A percentile compares a stretch with the other conserved stretches of the same genome.
These are phyloP conservation scores for Cerastis leucographa DNA, from an alignment of 2,888 invertebrate species.

Conservation along the genomic window DNA sequence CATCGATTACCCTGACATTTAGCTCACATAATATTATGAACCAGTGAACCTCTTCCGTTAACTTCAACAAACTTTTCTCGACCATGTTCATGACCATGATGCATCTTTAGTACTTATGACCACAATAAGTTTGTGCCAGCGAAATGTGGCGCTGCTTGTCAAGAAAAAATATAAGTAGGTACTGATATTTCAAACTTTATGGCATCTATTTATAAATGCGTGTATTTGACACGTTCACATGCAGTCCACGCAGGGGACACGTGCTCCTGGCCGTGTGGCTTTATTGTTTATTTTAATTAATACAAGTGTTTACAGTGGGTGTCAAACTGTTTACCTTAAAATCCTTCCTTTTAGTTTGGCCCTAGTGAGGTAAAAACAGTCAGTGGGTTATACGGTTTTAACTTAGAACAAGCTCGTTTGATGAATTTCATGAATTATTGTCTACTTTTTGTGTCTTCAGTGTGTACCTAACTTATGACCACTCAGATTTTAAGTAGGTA, in stretches of 20 bases:
- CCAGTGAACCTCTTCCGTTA: constrained; percentile 16
- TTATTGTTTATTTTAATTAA: constrained; percentile 27
- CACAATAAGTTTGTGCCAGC: neutral
- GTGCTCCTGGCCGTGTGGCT: constrained; percentile 20
- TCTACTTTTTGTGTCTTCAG: neutral
- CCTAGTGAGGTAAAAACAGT: neutral
- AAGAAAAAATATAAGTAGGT: too few species aligned
- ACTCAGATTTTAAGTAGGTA: neutral
- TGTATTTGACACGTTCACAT: constrained; percentile 34
- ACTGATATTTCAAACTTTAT: too few species aligned
- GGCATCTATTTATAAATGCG: constrained; percentile 42
- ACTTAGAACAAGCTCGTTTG: neutral
- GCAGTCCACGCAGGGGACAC: constrained; percentile 37
- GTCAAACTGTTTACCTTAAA: neutral
- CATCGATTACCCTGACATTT: constrained; percentile 13
- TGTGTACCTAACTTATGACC: neutral
- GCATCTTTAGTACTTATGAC: neutral
- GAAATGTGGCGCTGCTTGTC: neutral
- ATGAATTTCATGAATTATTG: neutral
- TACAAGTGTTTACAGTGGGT: neutral
- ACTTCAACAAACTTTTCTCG: neutral
- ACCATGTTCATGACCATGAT: too few species aligned
- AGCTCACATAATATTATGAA: neutral
- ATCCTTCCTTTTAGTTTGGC: neutral
- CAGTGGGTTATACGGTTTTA: neutral